Evolutionary conservation across 2,113 vertebrate genomes (phyloP), one percentile per base, ranked within the genome.

Genomic region (Platichthys stellatus): DNA sequence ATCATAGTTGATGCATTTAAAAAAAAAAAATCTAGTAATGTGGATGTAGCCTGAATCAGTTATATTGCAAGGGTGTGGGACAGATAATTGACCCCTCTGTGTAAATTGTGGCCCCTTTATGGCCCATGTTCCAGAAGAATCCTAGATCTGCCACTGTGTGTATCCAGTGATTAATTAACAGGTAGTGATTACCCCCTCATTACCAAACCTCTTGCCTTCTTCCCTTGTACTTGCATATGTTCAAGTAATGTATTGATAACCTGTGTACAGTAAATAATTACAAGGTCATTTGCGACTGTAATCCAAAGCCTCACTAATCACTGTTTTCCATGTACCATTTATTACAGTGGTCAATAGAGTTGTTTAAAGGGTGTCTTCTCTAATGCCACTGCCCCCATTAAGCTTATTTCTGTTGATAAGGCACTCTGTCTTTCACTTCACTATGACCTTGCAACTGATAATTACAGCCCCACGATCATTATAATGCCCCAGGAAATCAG

Each of bases 381-480:
- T 72, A 66, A 66, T 4, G 69, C 40, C 56, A 43, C 43, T 23
- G 62, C 24, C 45, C 26, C 47, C n/a, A 17, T 72, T 63, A 40
- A 72, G 59, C 53, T 61, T 51, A n/a, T 49, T 69, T 68, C 28
- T 58, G 64, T 83, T 47, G 62, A 74, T 67, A 58, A 65, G 66
- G 65, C 47, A 15, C 35, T 24, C 59, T 72, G 53, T 72, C 75
- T 76, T 83, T 85, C 59, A 69, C 3, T 54, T 67, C 58, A 18
- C 47, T 67, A 18, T 75, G 77, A 83, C 85, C 88, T 84, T 82
- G 83, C 47, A 40, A 26, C 63, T 69, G 69, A 78, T 89, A 80
- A 89, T 86, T 79, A 70, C 64, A 82, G 64, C 73, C 61, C 21
- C 38, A 45, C 68, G 62, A 86, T 82, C 80, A 45, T 69, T 18